phyloP scores from a whole-genome alignment of 2,113 vertebrate species.

The Anguilla japonica region DNA sequence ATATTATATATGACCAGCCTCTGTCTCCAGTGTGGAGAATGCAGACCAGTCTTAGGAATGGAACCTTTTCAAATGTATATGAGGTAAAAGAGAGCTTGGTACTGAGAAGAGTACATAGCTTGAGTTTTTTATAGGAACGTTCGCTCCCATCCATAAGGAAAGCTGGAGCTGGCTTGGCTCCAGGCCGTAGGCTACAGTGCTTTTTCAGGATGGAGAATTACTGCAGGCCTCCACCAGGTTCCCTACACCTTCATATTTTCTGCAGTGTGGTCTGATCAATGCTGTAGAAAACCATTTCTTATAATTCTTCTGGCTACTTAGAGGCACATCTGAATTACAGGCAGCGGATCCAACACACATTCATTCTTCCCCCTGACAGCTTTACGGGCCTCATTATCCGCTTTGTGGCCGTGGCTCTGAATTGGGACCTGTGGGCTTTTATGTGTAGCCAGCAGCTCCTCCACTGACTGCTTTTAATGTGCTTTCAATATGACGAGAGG shows the following conservation, averaged over 20 bases:
- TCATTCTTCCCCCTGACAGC: conserved; percentile 93
- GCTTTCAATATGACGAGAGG: conserved; percentile 50
- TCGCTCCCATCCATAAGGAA: conserved; percentile 54
- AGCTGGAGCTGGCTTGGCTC: conserved; percentile 48
- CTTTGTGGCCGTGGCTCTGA: conserved; percentile 91
- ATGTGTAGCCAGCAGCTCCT: conserved; percentile 82
- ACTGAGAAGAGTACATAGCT: conserved; percentile 47
- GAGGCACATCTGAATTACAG: conserved; percentile 95
- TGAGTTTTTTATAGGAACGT: conserved; percentile 50
- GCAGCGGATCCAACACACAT: conserved; percentile 87
- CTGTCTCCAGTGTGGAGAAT: conserved; percentile 19
- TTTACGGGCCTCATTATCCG: conserved; percentile 99
- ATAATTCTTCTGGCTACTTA: conserved; percentile 97
- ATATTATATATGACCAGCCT: conserved; percentile 32
- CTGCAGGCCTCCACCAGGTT: conserved; percentile 78
- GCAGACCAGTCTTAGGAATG: conserved; percentile 37
- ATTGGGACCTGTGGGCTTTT: conserved; percentile 83
- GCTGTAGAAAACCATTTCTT: conserved; percentile 94
- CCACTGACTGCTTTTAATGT: conserved; percentile 74
- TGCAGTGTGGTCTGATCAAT: conserved; percentile 90
- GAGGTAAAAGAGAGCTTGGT: conserved; percentile 38
- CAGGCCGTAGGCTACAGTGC: conserved; percentile 47
- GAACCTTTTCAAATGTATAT: conserved; percentile 29
- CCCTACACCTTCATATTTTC: conserved; percentile 90
- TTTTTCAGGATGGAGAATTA: conserved; percentile 77